These are phyloP conservation scores for Gasteruption jaculator DNA, from an alignment of 2,888 invertebrate species.

Conservation along the genomic window DNA sequence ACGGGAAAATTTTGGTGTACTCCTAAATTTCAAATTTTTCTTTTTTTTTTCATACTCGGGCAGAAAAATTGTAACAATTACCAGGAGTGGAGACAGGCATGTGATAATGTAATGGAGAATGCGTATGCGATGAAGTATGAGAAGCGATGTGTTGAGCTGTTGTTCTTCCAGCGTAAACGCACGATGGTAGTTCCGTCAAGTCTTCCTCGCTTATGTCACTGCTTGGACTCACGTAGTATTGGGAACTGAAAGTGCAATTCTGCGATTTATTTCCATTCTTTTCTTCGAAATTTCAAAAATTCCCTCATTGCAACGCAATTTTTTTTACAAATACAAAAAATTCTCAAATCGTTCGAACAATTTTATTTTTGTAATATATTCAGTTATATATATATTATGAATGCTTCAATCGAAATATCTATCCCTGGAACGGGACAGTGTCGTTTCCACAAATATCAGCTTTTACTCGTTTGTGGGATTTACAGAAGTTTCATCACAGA, in stretches of 20 bases:
- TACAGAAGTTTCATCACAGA: no score
- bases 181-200: conserved; percentile 73
- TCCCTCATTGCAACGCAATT: background rate
- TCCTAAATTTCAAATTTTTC: no score
- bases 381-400: no score
- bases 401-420: no score
- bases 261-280: background rate
- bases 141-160: conserved; percentile 43
- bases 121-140: conserved; percentile 41
- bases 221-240: conserved; percentile 44
- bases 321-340: background rate
- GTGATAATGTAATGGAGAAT: conserved; percentile 46
- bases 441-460: no score
- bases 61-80: conserved; percentile 28
- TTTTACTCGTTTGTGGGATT: no score
- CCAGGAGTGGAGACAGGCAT: conserved; percentile 45
- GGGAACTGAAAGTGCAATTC: conserved; percentile 37
- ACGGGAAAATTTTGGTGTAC: no score
- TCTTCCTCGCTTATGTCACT: conserved; percentile 59
- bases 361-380: no score
- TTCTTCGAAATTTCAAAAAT: background rate
- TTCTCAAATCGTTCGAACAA: no score
- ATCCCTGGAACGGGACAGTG: no score
- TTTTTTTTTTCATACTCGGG: conserved; percentile 22
- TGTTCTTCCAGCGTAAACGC: conserved; percentile 70